phyloP scores from a whole-genome alignment of 2,113 vertebrate genomes.

The Narcine bancroftii region DNA sequence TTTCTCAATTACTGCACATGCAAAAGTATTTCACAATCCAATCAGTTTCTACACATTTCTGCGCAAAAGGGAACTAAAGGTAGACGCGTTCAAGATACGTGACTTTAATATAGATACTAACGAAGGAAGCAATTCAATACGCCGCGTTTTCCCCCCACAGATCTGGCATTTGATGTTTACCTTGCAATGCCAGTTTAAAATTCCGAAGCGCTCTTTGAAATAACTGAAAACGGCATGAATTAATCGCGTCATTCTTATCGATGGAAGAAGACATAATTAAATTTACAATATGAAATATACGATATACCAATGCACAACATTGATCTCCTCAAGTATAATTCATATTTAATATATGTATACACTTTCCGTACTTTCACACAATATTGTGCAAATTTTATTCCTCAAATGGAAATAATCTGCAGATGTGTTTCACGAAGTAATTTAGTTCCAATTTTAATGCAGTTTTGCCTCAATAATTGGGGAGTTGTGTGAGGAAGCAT shows the following conservation, averaged over 20 bases:
- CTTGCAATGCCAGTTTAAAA: too few relatives aligned
- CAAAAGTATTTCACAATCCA: background rate
- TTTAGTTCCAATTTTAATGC: background rate
- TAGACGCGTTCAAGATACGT: background rate
- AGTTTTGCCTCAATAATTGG: background rate
- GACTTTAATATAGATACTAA: background rate
- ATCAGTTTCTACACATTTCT: background rate
- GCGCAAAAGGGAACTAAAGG: background rate
- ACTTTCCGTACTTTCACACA: background rate
- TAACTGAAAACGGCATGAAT: background rate
- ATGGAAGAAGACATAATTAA: background rate
- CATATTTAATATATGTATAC: background rate
- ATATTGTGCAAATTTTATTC: background rate
- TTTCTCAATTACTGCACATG: background rate
- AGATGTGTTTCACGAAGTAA: background rate
- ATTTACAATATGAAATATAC: background rate
- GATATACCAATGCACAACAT: background rate
- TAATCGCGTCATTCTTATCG: background rate
- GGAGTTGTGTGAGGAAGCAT: background rate
- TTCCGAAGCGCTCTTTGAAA: background rate
- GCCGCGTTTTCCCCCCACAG: too few relatives aligned
- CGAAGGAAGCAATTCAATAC: background rate
- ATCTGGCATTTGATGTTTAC: background rate
- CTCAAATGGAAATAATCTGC: background rate
- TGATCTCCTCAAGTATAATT: background rate